Percentiles rank a stretch among this genome's conserved stretches.
These are phyloP conservation scores for Sanderia malayensis DNA, from an alignment of 30 jellyfish, hydroid and myxozoan genomes.

Conservation along the genomic window DNA sequence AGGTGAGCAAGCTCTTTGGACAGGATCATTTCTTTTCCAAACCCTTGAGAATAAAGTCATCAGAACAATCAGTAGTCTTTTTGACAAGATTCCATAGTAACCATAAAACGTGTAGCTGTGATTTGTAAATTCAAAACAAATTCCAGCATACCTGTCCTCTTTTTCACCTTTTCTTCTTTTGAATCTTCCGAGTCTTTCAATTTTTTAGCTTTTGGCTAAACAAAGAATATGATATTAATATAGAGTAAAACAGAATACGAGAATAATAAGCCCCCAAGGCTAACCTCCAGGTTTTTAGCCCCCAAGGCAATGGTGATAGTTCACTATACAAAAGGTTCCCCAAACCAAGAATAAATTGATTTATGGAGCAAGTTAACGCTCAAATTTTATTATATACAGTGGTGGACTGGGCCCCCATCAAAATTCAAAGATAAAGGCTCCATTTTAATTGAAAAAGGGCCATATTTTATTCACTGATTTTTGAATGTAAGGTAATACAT, in stretches of 20 bases:
- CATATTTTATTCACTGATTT: no score
- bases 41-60: no score
- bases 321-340: no score
- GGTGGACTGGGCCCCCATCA: no score
- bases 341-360: no score
- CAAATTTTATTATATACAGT: no score
- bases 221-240: neutral
- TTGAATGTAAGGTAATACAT: no score
- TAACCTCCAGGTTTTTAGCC: neutral
- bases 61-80: no score
- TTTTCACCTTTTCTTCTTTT: conserved; percentile 34
- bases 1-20: conserved; percentile 50
- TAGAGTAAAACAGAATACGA: neutral
- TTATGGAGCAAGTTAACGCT: neutral
- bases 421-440: no score
- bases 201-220: conserved; percentile 31
- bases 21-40: conserved; percentile 54
- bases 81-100: no score
- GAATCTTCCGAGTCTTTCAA: conserved; percentile 17
- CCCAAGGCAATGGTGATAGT: no score
- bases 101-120: neutral
- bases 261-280: neutral
- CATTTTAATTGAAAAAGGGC: no score
- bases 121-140: neutral
- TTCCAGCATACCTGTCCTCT: conserved; percentile 36